Percentiles rank a stretch among this genome's conserved stretches.
phyloP scores from a whole-genome alignment of 2,113 vertebrate species.

The Lepisosteus osseus region DNA sequence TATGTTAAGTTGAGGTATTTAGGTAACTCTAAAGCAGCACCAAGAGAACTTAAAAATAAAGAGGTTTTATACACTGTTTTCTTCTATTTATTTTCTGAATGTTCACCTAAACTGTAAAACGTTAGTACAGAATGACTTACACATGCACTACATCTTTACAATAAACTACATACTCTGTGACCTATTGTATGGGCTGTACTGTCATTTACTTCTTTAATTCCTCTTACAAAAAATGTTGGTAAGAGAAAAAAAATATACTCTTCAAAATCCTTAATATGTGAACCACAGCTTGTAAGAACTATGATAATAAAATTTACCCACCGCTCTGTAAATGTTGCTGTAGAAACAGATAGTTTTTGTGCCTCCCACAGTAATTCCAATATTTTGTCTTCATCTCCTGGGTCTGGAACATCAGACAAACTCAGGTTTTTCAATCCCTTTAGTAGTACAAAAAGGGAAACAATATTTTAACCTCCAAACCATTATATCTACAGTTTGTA shows the following conservation, averaged over 20 bases:
- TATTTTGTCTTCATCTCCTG: conserved; percentile 50
- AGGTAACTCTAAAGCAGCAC: too few species aligned
- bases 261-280: too few species aligned
- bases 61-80: neutral
- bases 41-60: too few species aligned
- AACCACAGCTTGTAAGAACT: too few species aligned
- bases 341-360: conserved; percentile 29
- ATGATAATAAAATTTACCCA: conserved; percentile 12
- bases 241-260: neutral
- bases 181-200: too few species aligned
- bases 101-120: neutral
- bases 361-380: conserved; percentile 53
- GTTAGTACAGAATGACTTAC: neutral
- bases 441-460: neutral
- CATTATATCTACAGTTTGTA: neutral
- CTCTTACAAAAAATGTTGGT: neutral
- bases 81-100: neutral
- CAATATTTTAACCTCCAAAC: neutral
- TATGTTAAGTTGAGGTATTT: too few species aligned
- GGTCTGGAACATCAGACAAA: conserved; percentile 30
- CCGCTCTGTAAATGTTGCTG: conserved; percentile 34
- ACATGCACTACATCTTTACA: neutral
- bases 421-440: conserved; percentile 45
- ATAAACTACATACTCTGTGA: neutral
- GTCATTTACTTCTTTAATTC: too few species aligned